Percentiles rank a stretch among this genome's conserved stretches.
phyloP scores from a whole-genome alignment of 2,888 invertebrate species.

The Dynastes tityus region DNA sequence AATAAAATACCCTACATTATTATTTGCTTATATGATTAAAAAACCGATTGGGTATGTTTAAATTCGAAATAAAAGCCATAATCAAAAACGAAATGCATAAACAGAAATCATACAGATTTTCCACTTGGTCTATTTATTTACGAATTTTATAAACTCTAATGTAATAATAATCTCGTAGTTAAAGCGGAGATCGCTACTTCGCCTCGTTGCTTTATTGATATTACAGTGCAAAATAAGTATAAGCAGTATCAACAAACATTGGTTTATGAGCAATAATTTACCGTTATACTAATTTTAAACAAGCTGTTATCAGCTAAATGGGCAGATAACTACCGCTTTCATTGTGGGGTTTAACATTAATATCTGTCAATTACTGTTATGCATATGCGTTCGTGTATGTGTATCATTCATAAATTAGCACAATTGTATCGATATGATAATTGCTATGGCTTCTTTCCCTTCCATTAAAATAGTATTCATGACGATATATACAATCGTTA shows the following conservation, averaged over 20 bases:
- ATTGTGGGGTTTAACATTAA: conserved; percentile 36
- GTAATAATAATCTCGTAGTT: conserved; percentile 11
- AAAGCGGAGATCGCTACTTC: conserved; percentile 19
- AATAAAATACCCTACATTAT: too few relatives aligned
- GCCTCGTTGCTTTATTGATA: conserved; percentile 17
- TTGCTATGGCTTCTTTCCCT: conserved; percentile 1
- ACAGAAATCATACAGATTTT: conserved; percentile 7
- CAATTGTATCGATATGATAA: conserved; percentile 16
- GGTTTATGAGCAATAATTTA: conserved; percentile 37
- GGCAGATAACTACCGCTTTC: conserved; percentile 23
- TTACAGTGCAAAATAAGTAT: conserved; percentile 14
- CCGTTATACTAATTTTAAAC: conserved; percentile 41
- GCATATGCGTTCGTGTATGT: not conserved
- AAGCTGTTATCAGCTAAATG: conserved; percentile 36
- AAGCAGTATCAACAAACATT: conserved; percentile 40
- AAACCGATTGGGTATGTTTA: not conserved
- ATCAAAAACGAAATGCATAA: conserved; percentile 5
- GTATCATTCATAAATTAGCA: conserved; percentile 25
- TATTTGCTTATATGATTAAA: too few relatives aligned
- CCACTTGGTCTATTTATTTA: conserved; percentile 7
- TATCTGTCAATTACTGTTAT: conserved; percentile 41
- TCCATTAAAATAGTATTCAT: not conserved
- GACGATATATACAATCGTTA: not conserved
- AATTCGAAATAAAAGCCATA: not conserved
- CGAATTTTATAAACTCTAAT: conserved; percentile 16